Percentiles rank a stretch among this genome's conserved stretches.
These are phyloP conservation scores for Drosophila tripunctata DNA, from an alignment of 2,888 invertebrate species.

Conservation along the genomic window DNA sequence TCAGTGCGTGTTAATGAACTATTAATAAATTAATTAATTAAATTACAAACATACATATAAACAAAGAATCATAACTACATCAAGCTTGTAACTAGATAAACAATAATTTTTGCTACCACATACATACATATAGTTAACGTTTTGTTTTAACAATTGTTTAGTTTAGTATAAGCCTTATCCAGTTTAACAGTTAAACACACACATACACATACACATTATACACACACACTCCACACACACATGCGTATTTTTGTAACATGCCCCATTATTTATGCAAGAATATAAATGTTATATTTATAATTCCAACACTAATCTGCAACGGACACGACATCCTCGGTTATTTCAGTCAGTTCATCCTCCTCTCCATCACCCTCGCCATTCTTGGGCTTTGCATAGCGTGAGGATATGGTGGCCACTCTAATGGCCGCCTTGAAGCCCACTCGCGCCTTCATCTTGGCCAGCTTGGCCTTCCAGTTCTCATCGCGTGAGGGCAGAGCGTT, in stretches of 20 bases:
- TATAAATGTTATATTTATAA: constrained; percentile 78
- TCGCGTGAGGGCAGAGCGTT: constrained; percentile 89
- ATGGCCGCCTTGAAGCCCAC: constrained; percentile 89
- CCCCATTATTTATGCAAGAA: constrained; percentile 64
- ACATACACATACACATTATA: constrained; percentile 26
- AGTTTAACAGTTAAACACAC: constrained; percentile 36
- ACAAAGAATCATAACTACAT: constrained; percentile 15
- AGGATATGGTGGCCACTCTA: constrained; percentile 86
- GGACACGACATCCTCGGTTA: constrained; percentile 60
- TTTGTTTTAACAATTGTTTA: constrained; percentile 63
- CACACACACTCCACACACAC: no score
- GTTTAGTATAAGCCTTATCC: constrained; percentile 57
- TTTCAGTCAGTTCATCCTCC: constrained; percentile 59
- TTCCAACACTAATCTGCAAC: constrained; percentile 55
- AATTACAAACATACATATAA: constrained; percentile 31
- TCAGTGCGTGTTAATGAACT: constrained; percentile 52
- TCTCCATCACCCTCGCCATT: constrained; percentile 59
- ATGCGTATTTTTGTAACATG: constrained; percentile 67
- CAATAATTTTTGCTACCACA: constrained; percentile 44
- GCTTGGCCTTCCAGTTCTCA: constrained; percentile 88
- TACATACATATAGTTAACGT: constrained; percentile 40
- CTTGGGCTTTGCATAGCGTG: constrained; percentile 75
- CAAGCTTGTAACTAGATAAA: constrained; percentile 34
- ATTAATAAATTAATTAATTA: constrained; percentile 40
- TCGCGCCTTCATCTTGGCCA: constrained; percentile 87